Percentiles rank a stretch among this genome's conserved stretches.
Conservation (phyloP, 2,797 vertebrate genomes). For the Tarsius wallacei region DNA sequence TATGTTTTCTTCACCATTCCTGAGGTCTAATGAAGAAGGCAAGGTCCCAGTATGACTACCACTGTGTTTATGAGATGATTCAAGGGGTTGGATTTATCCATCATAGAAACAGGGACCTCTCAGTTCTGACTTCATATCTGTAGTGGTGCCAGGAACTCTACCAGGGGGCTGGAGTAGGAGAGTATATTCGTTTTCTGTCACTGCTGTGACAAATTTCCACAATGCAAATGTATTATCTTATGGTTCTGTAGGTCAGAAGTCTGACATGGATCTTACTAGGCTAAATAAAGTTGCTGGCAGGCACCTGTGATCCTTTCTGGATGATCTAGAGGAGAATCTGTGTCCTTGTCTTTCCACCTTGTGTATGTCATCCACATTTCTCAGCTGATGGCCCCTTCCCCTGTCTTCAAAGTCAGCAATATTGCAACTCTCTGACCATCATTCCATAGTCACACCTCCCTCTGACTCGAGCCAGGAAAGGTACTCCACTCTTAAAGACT, state of each 20-base stretch:
- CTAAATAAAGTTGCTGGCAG: neutral
- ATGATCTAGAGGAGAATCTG: neutral
- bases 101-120: neutral
- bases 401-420: neutral
- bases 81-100: neutral
- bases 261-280: neutral
- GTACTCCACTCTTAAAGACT: neutral
- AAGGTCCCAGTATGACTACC: neutral
- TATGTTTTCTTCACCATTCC: too few species aligned
- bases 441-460: neutral
- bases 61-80: neutral
- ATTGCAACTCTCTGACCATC: fast-evolving
- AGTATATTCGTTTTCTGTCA: neutral
- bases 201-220: neutral
- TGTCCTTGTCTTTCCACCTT: neutral
- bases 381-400: neutral
- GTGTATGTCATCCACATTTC: neutral
- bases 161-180: neutral
- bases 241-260: neutral
- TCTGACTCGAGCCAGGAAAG: neutral
- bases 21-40: neutral
- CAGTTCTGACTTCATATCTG: neutral
- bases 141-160: neutral
- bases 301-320: neutral
- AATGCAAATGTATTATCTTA: neutral